Conservation (phyloP, 2,888 invertebrate species). For the Tridacna gigas region DNA sequence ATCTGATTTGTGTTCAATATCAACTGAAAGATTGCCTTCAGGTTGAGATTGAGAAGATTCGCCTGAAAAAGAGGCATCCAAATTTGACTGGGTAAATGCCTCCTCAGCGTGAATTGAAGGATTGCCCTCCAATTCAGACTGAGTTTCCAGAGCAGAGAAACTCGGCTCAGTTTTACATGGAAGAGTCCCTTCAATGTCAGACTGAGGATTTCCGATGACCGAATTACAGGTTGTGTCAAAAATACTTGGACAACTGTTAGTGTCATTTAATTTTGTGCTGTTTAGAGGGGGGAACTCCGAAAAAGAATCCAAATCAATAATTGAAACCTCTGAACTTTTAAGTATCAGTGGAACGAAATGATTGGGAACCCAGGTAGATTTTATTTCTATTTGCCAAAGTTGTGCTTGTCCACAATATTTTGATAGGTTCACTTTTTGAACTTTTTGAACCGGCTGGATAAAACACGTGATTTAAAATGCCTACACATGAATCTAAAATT, state of each 20-base stretch:
- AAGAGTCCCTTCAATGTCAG: too few species aligned
- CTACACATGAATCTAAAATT: conserved; percentile 5
- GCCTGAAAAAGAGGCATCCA: not conserved
- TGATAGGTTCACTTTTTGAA: not conserved
- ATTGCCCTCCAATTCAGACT: not conserved
- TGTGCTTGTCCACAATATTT: too few species aligned
- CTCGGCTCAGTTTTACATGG: too few species aligned
- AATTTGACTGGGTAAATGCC: not conserved
- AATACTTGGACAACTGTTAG: too few species aligned
- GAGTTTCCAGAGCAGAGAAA: not conserved
- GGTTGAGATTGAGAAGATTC: not conserved
- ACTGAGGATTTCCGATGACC: too few species aligned
- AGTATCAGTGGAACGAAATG: conserved; percentile 1
- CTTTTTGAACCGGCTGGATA: not conserved
- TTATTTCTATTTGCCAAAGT: not conserved
- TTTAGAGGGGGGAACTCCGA: too few species aligned
- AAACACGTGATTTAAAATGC: not conserved
- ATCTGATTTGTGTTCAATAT: not conserved
- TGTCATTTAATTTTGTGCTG: too few species aligned
- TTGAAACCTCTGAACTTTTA: too few species aligned
- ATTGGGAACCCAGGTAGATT: not conserved
- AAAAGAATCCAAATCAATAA: too few species aligned
- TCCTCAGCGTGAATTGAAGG: not conserved
- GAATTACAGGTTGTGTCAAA: too few species aligned
- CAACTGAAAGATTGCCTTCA: not conserved